phyloP scores from a whole-genome alignment of 92 coral and sea anemone genomes.

The Zoanthus gigantus region DNA sequence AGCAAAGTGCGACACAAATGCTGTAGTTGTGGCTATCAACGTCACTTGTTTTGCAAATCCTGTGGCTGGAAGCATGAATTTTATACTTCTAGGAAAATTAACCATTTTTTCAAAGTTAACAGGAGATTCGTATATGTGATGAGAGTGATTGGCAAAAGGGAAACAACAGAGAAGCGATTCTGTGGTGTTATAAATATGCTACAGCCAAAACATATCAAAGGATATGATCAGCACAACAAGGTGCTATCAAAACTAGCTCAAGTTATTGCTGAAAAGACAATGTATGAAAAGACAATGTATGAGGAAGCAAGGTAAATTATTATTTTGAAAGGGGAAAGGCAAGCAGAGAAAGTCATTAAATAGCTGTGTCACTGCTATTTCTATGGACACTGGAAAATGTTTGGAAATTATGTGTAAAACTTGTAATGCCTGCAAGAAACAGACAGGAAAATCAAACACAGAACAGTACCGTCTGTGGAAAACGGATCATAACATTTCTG shows the following conservation, averaged over 20 bases:
- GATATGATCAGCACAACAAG: slow-evolving; percentile 38
- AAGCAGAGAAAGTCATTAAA: neutral
- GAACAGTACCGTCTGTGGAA: neutral
- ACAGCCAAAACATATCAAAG: slow-evolving; percentile 35
- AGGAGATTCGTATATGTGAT: slow-evolving; percentile 12
- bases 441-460: neutral
- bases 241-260: slow-evolving; percentile 47
- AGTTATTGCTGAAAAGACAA: slow-evolving; percentile 29
- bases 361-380: neutral
- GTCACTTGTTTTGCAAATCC: slow-evolving; percentile 29
- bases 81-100: slow-evolving; percentile 1
- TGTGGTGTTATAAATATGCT: slow-evolving; percentile 62
- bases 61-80: slow-evolving; percentile 45
- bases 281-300: neutral
- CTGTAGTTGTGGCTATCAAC: neutral
- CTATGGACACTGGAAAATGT: neutral
- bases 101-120: slow-evolving; percentile 16
- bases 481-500: slow-evolving; percentile 11
- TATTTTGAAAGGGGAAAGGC: slow-evolving; percentile 43
- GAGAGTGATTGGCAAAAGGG: slow-evolving; percentile 21
- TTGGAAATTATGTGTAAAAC: slow-evolving; percentile 39
- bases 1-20: neutral
- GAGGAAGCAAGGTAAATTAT: slow-evolving; percentile 35
- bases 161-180: slow-evolving; percentile 32
- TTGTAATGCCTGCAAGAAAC: slow-evolving; percentile 21